A percentile compares a stretch with the other conserved stretches of the same genome.
Conservation (phyloP, 2,888 invertebrate species). For the Eupithecia exiguata region DNA sequence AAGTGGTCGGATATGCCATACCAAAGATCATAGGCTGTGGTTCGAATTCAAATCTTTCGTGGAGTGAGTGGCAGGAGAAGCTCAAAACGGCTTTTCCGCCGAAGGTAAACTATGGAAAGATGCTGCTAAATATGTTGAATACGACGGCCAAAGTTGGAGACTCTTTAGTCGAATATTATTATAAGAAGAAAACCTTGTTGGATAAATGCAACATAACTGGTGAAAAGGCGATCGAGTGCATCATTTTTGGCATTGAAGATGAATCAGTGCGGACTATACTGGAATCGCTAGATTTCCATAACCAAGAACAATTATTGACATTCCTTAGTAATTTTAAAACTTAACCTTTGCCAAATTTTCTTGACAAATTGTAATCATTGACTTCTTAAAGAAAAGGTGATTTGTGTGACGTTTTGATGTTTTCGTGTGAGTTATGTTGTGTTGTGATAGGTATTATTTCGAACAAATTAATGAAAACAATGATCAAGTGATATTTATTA, state of each 20-base stretch:
- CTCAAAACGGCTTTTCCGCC: constrained; percentile 15
- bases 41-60: constrained; percentile 9
- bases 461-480: neutral
- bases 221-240: constrained; percentile 21
- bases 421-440: neutral
- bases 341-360: neutral
- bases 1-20: constrained; percentile 22
- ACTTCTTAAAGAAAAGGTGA: neutral
- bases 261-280: constrained; percentile 7
- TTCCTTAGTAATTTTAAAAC: constrained; percentile 8
- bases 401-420: neutral
- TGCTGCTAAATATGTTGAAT: constrained; percentile 21
- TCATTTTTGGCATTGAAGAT: constrained; percentile 25
- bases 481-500: neutral
- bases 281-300: constrained; percentile 3
- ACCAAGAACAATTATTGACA: constrained; percentile 11
- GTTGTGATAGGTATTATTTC: neutral
- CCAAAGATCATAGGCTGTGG: constrained; percentile 14
- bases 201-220: constrained; percentile 22
- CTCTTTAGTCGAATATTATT: constrained; percentile 17
- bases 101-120: constrained; percentile 21
- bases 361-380: neutral
- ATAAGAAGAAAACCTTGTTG: constrained; percentile 16
- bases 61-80: constrained; percentile 25
- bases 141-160: constrained; percentile 13